These are phyloP conservation scores for Ceratotherium simum DNA, from an alignment of 2,113 vertebrate species.

Conservation along the genomic window DNA sequence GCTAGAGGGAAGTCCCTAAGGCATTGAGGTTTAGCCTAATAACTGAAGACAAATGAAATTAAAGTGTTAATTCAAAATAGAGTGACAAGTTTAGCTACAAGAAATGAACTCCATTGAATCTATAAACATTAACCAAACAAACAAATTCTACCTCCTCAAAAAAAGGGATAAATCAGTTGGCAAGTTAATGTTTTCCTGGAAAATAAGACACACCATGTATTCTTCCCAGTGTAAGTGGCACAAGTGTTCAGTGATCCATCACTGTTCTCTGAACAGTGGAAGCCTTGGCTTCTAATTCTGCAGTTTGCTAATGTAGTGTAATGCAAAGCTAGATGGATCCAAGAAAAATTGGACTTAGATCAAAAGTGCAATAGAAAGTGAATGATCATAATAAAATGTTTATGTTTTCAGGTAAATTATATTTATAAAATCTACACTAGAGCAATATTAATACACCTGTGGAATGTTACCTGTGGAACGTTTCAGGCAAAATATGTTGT, in stretches of 20 bases:
- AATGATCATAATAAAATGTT: background rate
- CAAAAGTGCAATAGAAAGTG: background rate
- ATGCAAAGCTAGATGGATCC: background rate
- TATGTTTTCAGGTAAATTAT: background rate
- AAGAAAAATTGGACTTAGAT: background rate
- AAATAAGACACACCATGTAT: background rate
- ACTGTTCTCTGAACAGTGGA: background rate
- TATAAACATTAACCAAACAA: slow-evolving; percentile 8
- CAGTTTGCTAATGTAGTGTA: background rate
- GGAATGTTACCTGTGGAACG: background rate
- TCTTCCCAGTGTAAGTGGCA: background rate
- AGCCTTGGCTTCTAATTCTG: background rate
- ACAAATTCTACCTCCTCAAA: background rate
- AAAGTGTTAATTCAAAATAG: slow-evolving; percentile 77
- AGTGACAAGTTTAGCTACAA: slow-evolving; percentile 18
- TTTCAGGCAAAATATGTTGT: background rate
- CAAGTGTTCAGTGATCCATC: background rate
- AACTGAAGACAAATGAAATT: slow-evolving; percentile 79
- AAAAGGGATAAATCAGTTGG: background rate
- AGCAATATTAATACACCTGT: background rate
- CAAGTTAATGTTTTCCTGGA: background rate
- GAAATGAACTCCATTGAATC: slow-evolving; percentile 5
- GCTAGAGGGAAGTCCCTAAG: background rate
- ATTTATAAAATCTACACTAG: background rate
- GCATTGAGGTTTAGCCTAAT: slow-evolving; percentile 75